Evolutionary conservation across 2,888 invertebrate species (phyloP).

Genomic region (Melinaea marsaeus): DNA sequence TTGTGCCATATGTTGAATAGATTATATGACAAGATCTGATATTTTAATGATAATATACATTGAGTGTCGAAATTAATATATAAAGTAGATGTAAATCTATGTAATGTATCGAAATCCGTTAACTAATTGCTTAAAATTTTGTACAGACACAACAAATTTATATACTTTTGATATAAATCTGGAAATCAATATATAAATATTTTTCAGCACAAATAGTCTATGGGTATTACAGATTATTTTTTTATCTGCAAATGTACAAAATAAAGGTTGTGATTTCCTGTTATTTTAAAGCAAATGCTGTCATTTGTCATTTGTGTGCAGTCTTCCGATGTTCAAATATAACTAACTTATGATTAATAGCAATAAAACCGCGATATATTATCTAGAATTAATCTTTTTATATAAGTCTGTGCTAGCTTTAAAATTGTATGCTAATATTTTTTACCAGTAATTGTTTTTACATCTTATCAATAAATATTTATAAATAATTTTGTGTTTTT

Average conservation of each 20-base stretch:
- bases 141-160: too few species aligned
- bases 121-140: too few species aligned
- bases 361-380: background rate
- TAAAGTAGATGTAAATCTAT: too few species aligned
- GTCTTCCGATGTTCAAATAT: background rate
- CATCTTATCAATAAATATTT: conserved; percentile 26
- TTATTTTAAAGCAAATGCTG: conserved; percentile 1
- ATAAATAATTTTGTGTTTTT: conserved; percentile 9
- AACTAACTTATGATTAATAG: background rate
- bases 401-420: conserved; percentile 60
- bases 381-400: conserved; percentile 10
- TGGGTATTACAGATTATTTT: background rate
- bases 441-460: conserved; percentile 27
- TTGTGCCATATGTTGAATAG: background rate
- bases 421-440: conserved; percentile 47
- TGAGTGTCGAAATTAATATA: too few species aligned
- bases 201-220: too few species aligned
- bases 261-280: conserved; percentile 27
- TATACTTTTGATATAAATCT: too few species aligned
- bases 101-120: too few species aligned
- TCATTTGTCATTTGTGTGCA: conserved; percentile 1
- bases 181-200: too few species aligned
- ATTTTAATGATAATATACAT: too few species aligned
- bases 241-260: conserved; percentile 22
- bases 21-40: too few species aligned